phyloP scores from a whole-genome alignment of 2,113 vertebrate species.

The Nothocercus julius region DNA sequence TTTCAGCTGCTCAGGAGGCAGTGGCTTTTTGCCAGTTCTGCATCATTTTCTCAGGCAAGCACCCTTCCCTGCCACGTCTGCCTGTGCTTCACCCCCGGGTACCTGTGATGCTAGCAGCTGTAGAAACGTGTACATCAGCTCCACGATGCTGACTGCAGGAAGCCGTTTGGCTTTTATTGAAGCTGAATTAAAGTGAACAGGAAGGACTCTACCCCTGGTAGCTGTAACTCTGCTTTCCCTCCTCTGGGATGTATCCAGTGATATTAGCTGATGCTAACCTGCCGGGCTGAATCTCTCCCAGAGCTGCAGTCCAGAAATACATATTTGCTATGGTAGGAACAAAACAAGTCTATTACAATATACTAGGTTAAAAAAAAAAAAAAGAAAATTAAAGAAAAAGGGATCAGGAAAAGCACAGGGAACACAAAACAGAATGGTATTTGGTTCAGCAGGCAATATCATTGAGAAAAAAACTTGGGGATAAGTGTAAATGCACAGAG shows the following conservation, averaged over 20 bases:
- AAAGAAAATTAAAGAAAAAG: neutral
- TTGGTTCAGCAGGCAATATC: neutral
- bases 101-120: neutral
- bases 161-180: neutral
- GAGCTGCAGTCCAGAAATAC: neutral
- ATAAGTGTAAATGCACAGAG: neutral
- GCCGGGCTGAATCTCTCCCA: slow-evolving; percentile 40
- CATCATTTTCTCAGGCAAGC: neutral
- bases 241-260: neutral
- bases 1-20: neutral
- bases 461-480: neutral
- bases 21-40: neutral
- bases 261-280: slow-evolving; percentile 35
- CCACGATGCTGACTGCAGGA: neutral
- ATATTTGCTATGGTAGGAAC: neutral
- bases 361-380: neutral
- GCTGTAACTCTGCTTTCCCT: neutral
- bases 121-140: neutral
- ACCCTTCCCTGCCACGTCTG: neutral
- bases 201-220: slow-evolving; percentile 7
- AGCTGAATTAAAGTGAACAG: neutral
- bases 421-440: neutral
- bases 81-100: neutral
- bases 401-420: neutral
- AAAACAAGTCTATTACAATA: neutral